Conservation (phyloP, 1,140 invertebrate species). For the Brachionus calyciflorus region DNA sequence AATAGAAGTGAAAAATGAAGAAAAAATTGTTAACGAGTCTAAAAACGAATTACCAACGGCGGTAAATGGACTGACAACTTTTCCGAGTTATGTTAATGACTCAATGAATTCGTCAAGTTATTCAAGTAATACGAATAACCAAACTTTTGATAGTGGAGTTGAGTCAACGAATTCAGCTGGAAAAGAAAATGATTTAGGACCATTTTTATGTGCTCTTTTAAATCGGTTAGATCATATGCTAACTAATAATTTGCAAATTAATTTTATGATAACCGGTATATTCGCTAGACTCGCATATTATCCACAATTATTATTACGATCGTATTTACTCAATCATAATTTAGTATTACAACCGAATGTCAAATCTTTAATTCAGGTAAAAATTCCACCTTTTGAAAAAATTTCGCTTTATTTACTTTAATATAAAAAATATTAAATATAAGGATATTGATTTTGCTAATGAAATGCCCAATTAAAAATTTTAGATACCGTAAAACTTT, state of each 20-base stretch:
- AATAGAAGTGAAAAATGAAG: background rate
- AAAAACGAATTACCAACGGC: background rate
- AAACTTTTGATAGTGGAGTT: constrained; percentile 43
- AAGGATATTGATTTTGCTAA: background rate
- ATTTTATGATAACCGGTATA: constrained; percentile 81
- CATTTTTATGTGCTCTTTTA: constrained; percentile 78
- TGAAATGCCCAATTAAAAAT: too few relatives aligned
- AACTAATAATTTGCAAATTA: constrained; percentile 78
- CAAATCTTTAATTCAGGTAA: constrained; percentile 81
- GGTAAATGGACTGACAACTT: background rate
- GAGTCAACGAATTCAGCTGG: constrained; percentile 4
- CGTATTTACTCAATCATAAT: constrained; percentile 79
- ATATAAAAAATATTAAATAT: background rate
- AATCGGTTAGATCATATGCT: constrained; percentile 78
- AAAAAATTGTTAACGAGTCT: background rate
- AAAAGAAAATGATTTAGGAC: constrained; percentile 63
- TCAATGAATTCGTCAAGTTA: constrained; percentile 20
- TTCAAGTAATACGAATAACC: constrained; percentile 5
- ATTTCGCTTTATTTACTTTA: too few relatives aligned
- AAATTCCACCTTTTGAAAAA: background rate
- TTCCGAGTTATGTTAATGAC: constrained; percentile 13
- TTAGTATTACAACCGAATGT: constrained; percentile 83
- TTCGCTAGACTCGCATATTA: constrained; percentile 80
- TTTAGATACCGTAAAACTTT: too few relatives aligned
- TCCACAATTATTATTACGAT: constrained; percentile 79